These are phyloP conservation scores for Magallana ariakensis DNA, from an alignment of 1,140 invertebrate genomes.

Conservation along the genomic window DNA sequence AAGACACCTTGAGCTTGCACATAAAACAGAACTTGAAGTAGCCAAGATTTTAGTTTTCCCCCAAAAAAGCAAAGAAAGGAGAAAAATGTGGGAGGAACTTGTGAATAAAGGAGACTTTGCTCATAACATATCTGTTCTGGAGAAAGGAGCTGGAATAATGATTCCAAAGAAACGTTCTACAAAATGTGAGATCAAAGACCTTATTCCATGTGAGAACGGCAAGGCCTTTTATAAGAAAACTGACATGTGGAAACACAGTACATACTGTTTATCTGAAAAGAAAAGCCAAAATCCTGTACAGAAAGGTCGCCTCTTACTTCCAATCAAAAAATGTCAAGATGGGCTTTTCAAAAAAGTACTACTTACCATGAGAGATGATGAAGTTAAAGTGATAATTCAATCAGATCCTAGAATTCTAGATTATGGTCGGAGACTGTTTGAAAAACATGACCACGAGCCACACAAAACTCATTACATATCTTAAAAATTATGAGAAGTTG, in stretches of 20 bases:
- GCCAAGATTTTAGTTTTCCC: not conserved
- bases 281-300: not conserved
- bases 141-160: constrained; percentile 24
- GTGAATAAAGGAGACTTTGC: constrained; percentile 40
- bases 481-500: constrained; percentile 26
- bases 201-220: not conserved
- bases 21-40: too few relatives aligned
- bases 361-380: constrained; percentile 30
- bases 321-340: constrained; percentile 35
- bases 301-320: not conserved
- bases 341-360: constrained; percentile 18
- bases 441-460: constrained; percentile 28
- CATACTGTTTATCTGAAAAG: constrained; percentile 2
- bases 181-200: not conserved
- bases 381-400: not conserved
- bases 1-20: constrained; percentile 37
- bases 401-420: constrained; percentile 14
- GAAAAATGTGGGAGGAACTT: constrained; percentile 27
- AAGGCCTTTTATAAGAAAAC: constrained; percentile 22
- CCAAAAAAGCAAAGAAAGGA: constrained; percentile 22
- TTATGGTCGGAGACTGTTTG: constrained; percentile 20
- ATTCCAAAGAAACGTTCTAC: constrained; percentile 23
- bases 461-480: constrained; percentile 39
- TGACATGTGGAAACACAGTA: not conserved
- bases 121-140: not conserved